Conservation (phyloP, 2,797 vertebrate genomes). For the Gymnocypris eckloni region DNA sequence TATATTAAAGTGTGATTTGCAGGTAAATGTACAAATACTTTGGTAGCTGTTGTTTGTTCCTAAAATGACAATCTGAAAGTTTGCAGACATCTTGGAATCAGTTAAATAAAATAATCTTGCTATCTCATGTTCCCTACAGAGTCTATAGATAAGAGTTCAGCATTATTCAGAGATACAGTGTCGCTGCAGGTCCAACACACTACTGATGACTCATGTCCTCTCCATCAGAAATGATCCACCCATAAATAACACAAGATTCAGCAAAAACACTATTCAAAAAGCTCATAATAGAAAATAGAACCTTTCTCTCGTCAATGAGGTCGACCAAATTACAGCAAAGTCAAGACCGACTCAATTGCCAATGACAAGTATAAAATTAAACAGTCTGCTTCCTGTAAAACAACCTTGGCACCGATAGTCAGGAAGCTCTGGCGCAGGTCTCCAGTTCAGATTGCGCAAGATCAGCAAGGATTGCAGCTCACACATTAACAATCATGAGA, state of each 20-base stretch:
- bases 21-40: background rate
- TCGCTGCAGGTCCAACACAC: background rate
- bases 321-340: conserved; percentile 26
- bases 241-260: conserved; percentile 2
- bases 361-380: conserved; percentile 43
- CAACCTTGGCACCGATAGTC: conserved; percentile 27
- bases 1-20: background rate
- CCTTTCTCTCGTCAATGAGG: background rate
- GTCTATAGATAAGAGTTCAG: conserved; percentile 6
- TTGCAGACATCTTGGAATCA: conserved; percentile 26
- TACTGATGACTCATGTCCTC: conserved; percentile 6
- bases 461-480: conserved; percentile 55
- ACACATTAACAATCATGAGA: conserved; percentile 36
- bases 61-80: conserved; percentile 7
- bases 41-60: background rate
- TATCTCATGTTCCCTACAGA: background rate
- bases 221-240: background rate
- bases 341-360: background rate
- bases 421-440: conserved; percentile 49
- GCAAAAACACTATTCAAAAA: background rate
- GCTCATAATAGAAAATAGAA: background rate
- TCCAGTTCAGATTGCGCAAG: conserved; percentile 58
- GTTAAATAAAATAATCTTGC: conserved; percentile 8
- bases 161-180: conserved; percentile 11
- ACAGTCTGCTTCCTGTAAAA: conserved; percentile 56